phyloP scores from a whole-genome alignment of 2,797 vertebrate species.

The Crocodylus rhombifer region DNA sequence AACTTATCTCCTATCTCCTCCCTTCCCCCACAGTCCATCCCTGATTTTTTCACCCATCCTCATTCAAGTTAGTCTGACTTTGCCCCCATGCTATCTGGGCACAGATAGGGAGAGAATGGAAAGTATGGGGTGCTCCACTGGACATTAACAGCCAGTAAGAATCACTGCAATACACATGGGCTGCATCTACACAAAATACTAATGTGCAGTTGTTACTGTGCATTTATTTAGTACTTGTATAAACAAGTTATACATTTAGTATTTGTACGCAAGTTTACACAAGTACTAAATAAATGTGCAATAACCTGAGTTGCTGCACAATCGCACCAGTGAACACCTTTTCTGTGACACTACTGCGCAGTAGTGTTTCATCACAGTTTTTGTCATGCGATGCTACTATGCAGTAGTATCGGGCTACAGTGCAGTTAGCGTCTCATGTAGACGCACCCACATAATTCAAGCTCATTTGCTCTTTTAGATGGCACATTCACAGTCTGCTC shows the following conservation, averaged over 20 bases:
- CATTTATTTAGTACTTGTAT: too few relatives aligned
- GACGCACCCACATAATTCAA: not conserved
- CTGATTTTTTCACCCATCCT: not conserved
- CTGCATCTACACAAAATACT: not conserved
- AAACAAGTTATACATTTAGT: too few relatives aligned
- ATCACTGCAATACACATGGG: not conserved
- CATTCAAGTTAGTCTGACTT: not conserved
- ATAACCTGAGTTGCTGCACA: too few relatives aligned
- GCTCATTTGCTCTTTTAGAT: not conserved
- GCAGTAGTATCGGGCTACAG: too few relatives aligned
- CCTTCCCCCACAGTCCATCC: not conserved
- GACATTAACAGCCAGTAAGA: not conserved
- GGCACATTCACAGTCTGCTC: slow-evolving; percentile 54
- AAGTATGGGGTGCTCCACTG: not conserved
- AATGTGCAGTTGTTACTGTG: too few relatives aligned
- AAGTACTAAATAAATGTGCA: too few relatives aligned
- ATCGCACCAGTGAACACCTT: too few relatives aligned
- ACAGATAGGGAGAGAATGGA: not conserved
- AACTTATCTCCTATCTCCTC: not conserved
- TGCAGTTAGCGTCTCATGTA: too few relatives aligned
- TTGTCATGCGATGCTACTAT: too few relatives aligned
- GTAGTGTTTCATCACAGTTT: too few relatives aligned
- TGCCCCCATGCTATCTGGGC: not conserved
- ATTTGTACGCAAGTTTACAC: too few relatives aligned
- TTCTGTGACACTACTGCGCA: too few relatives aligned